A percentile compares a stretch with the other conserved stretches of the same genome.
Conservation (phyloP, 2,888 invertebrate species). For the Hirtodrosophila confusa region DNA sequence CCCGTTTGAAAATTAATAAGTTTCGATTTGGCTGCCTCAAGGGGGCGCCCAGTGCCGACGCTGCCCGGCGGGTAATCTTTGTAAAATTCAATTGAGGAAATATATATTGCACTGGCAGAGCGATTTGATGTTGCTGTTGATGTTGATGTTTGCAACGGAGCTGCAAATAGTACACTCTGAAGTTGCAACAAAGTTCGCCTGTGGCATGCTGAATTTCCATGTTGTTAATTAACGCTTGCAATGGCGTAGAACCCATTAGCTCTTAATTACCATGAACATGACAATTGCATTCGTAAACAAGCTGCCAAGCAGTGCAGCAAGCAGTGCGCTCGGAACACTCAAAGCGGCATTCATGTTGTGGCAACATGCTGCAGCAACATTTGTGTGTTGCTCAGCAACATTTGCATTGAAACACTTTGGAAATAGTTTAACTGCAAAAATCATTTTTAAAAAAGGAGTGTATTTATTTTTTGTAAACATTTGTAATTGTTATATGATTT, state of each 20-base stretch:
- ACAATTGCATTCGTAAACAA: constrained; percentile 67
- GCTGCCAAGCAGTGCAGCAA: constrained; percentile 40
- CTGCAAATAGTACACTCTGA: not conserved
- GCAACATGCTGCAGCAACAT: constrained; percentile 20
- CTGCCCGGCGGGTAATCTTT: constrained; percentile 47
- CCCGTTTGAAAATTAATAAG: constrained; percentile 73
- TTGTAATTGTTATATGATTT: too few relatives aligned
- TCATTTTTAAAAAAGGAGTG: too few relatives aligned
- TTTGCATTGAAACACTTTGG: not conserved
- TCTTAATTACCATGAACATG: constrained; percentile 79
- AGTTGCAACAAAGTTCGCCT: constrained; percentile 32
- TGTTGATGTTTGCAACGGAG: not conserved
- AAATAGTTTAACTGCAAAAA: too few relatives aligned
- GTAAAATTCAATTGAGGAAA: constrained; percentile 73
- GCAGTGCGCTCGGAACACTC: constrained; percentile 10
- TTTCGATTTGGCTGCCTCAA: constrained; percentile 65
- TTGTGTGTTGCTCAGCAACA: constrained; percentile 1
- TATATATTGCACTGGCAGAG: constrained; percentile 36
- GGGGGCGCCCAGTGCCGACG: constrained; percentile 36
- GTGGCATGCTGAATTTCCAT: constrained; percentile 51
- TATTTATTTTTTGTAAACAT: too few relatives aligned
- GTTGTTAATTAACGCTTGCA: constrained; percentile 74
- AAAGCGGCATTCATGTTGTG: constrained; percentile 2
- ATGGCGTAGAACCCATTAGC: constrained; percentile 78
- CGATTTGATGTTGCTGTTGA: not conserved